Percentiles rank a stretch among this genome's conserved stretches.
Evolutionary conservation across 2,888 invertebrate species (phyloP).

Genomic region (Drosophila limbata): DNA sequence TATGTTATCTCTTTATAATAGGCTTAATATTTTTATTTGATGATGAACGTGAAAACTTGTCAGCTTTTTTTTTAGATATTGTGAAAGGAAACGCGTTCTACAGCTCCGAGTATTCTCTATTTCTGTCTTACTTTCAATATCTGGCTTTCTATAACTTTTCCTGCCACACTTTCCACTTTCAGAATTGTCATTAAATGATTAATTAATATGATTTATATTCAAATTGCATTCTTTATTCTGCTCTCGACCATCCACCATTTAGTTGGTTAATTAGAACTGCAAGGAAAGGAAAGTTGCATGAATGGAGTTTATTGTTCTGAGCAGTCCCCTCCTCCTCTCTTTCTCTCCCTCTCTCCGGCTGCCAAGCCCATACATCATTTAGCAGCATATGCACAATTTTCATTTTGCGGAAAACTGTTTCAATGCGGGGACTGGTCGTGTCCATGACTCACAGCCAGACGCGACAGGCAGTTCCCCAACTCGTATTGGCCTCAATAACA

Average conservation of each 20-base stretch:
- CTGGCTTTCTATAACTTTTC: conserved; percentile 7
- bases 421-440: conserved; percentile 43
- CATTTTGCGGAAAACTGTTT: conserved; percentile 51
- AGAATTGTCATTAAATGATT: conserved; percentile 49
- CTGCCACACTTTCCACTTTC: conserved; percentile 61
- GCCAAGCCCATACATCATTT: conserved; percentile 62
- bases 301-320: conserved; percentile 35
- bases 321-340: background rate
- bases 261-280: conserved; percentile 37
- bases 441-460: conserved; percentile 60
- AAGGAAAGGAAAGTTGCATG: conserved; percentile 34
- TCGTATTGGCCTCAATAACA: conserved; percentile 59
- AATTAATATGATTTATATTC: conserved; percentile 50
- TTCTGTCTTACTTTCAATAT: background rate
- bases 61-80: conserved; percentile 14
- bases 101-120: background rate
- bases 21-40: background rate
- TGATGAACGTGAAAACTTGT: conserved; percentile 27
- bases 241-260: conserved; percentile 19
- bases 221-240: conserved; percentile 21
- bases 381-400: conserved; percentile 32
- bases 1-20: background rate
- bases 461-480: conserved; percentile 47
- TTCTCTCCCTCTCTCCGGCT: background rate
- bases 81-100: conserved; percentile 59